Conservation (phyloP, 1,140 invertebrate species). For the Pollicipes pollicipes region DNA sequence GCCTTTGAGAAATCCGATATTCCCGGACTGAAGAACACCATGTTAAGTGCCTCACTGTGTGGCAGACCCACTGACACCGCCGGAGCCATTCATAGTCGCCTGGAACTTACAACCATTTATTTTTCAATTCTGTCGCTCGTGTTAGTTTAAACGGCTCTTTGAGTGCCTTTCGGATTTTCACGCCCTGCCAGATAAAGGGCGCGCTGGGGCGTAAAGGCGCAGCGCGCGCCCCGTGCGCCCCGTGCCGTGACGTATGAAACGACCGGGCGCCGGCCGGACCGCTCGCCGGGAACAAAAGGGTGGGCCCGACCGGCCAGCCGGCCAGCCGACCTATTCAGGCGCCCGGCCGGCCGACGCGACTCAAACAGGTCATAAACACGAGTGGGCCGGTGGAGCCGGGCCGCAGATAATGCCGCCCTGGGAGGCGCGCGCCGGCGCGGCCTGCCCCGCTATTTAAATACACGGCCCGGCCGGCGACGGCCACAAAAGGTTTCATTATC, state of each 20-base stretch:
- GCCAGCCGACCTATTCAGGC: not conserved
- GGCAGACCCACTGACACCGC: not conserved
- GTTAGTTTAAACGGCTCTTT: not conserved
- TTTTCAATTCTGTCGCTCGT: not conserved
- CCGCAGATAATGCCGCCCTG: not conserved
- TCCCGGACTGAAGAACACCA: too few relatives aligned
- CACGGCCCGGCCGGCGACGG: too few relatives aligned
- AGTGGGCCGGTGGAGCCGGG: not conserved
- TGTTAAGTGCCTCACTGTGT: not conserved
- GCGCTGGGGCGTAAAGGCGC: not conserved
- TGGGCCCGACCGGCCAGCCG: not conserved
- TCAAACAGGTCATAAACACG: not conserved
- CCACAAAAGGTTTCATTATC: constrained; percentile 2
- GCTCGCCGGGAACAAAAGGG: not conserved
- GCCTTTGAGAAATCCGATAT: too few relatives aligned
- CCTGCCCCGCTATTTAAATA: not conserved
- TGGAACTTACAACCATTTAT: not conserved
- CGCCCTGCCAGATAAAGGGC: not conserved
- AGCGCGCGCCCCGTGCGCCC: too few relatives aligned
- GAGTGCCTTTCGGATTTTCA: not conserved
- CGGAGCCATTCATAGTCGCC: not conserved
- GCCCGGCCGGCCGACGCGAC: not conserved
- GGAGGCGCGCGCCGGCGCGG: not conserved
- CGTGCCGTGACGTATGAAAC: not conserved
- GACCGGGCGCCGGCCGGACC: too few relatives aligned